These are phyloP conservation scores for pig (Sus scrofa) DNA, from an alignment of 2,113 vertebrate species.

Conservation along the genomic window T2T-Sscrofa CM000828.6:68236001-68236500, in stretches of 20 bases:
- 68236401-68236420: neutral
- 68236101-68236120: neutral
- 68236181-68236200: neutral
- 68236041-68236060: neutral
- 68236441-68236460: neutral
- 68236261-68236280: fast-evolving
- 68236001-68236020: neutral
- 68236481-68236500: neutral
- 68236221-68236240: neutral
- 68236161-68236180: fast-evolving
- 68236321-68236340: neutral
- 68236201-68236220: fast-evolving
- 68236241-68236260: fast-evolving
- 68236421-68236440: neutral
- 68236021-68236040: neutral
- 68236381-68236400: neutral
- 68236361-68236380: neutral
- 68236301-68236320: fast-evolving
- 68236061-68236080: neutral
- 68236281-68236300: fast-evolving
- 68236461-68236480: neutral
- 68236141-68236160: neutral
- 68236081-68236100: neutral
- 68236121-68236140: neutral
- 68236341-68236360: neutral